Conservation (phyloP, 2,113 vertebrate species). For the Gymnocephalus cernua region DNA sequence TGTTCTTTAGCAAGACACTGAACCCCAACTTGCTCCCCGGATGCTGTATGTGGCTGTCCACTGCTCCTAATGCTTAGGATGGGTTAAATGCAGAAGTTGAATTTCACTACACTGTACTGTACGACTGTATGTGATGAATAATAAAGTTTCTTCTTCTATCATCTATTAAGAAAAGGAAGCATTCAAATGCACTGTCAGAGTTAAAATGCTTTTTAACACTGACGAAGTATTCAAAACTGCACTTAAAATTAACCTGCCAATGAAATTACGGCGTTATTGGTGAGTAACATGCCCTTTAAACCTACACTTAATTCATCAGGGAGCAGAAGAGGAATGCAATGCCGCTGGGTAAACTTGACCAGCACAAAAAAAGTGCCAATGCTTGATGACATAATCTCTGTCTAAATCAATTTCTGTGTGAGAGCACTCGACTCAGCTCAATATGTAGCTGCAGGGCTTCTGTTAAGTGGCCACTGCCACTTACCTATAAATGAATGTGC, state of each 20-base stretch:
- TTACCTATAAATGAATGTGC: constrained; percentile 76
- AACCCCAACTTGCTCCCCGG: no score
- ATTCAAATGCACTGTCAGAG: not conserved
- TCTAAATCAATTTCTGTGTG: constrained; percentile 78
- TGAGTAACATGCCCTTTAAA: constrained; percentile 31
- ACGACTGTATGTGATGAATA: no score
- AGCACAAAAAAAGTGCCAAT: constrained; percentile 44
- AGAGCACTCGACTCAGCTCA: constrained; percentile 78
- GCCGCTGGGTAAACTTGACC: constrained; percentile 64
- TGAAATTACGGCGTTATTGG: not conserved
- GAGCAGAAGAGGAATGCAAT: constrained; percentile 23
- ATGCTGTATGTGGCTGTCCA: no score
- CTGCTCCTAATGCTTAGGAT: no score
- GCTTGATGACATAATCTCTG: constrained; percentile 76
- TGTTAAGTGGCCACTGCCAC: constrained; percentile 77
- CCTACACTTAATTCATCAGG: constrained; percentile 28
- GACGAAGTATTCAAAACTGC: not conserved
- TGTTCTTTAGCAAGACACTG: no score
- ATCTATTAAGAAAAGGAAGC: not conserved
- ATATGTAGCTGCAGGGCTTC: constrained; percentile 77
- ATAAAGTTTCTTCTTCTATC: no score
- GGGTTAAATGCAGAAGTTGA: no score
- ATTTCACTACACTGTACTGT: no score
- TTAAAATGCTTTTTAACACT: not conserved
- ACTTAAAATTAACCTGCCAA: not conserved